Base-by-base conservation (phyloP, 2,113 vertebrate species). In the Pteronura brasiliensis region DNA sequence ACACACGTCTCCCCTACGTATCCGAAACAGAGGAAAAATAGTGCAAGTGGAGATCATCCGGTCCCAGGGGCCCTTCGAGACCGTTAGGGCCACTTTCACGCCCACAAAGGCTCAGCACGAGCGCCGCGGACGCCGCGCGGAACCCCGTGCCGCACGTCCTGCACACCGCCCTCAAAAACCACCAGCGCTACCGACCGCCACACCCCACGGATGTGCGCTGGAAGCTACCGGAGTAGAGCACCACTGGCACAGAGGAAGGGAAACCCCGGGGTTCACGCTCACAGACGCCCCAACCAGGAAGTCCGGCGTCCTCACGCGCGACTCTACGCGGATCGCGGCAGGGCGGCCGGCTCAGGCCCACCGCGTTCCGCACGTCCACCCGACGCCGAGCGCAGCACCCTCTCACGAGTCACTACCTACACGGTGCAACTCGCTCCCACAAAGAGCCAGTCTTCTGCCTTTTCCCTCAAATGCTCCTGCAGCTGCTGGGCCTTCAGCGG, bases 271-370 rank as follows among this genome's bases (percentile, higher is more conserved):
- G 34, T 27, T 88, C 65, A 42, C 89, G 89, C 25, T 63, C 20
- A 8, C 79, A 71, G 3, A 87, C 18, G 59, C 77, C 17, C 18
- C 79, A 82, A 93, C 52, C 52, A 17, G 52, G 49, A 52, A 6
- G 52, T 3, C 52, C 6, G 52, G 52, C 52, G 52, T 55, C 17
- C 17, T 55, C 52, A 18, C 52, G 0, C 52, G 17, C 5, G 17
- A 6, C 52, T 6, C 17, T 6, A 18, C 52, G 6, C 52, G 0
- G 15, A 18, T 6, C 52, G 1, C 6, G 1, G 52, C 52, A 6
- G 17, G 52, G 52, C 52, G 18, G 1, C 15, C 15, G 6, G 63
- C 47, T 79, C 47, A 69, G 29, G 17, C 7, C 63, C 83, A 65
- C 4, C 29, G 34, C 36, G 49, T 5, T 12, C 67, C 47, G 29